A percentile compares a stretch with the other conserved stretches of the same genome.
phyloP scores from a whole-genome alignment of 2,113 vertebrate genomes.

The Hydrochoerus hydrochaeris region DNA sequence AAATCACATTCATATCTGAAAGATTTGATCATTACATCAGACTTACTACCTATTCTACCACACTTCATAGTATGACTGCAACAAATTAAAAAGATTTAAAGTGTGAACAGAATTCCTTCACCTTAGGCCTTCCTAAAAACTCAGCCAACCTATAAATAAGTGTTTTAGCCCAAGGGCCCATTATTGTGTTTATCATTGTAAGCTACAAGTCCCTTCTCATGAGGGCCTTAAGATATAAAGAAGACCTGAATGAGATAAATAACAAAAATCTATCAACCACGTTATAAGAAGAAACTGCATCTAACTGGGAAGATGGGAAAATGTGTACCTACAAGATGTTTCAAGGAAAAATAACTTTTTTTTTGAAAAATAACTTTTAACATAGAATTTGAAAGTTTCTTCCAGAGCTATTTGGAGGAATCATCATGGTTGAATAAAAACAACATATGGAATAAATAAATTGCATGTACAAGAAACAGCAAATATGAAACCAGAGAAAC shows the following conservation, averaged over 20 bases:
- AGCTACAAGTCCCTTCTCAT: neutral
- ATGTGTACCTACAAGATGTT: neutral
- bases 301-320: neutral
- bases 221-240: slow-evolving; percentile 13
- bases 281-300: neutral
- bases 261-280: neutral
- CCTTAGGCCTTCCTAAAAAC: neutral
- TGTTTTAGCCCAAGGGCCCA: neutral
- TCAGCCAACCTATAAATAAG: neutral
- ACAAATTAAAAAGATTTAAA: neutral
- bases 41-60: neutral
- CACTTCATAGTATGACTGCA: neutral
- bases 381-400: neutral
- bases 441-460: neutral
- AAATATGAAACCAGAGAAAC: slow-evolving; percentile 23
- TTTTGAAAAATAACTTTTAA: neutral
- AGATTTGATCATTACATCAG: neutral
- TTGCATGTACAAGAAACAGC: neutral
- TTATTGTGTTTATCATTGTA: neutral
- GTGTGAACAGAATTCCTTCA: neutral
- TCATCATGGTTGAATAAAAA: neutral
- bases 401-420: neutral
- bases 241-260: neutral
- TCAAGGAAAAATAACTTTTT: neutral
- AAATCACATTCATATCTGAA: neutral